Evolutionary conservation across 2,888 invertebrate genomes (phyloP), one percentile per base, ranked within the genome.

Genomic region (Dioctria rufipes): DNA sequence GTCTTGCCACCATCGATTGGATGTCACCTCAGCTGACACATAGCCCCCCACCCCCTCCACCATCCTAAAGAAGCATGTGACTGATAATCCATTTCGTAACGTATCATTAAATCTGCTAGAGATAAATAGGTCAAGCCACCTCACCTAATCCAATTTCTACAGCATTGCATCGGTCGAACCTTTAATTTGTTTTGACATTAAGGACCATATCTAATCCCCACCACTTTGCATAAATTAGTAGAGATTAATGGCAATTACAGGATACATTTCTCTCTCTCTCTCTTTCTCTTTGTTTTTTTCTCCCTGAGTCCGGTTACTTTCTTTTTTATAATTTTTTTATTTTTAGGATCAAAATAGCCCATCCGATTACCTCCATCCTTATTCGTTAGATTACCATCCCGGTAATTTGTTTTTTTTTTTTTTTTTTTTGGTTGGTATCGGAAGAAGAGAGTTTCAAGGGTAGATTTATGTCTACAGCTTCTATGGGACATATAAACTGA

Each of bases 171-270:
- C 40, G 25, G 54, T 4, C 46, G 60, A 43, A 75, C 43, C 40
- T 75, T 75, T 75, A 75, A 75, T 75, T 75, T 75, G 75, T 75
- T 75, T 75, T 75, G 75, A 75, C 75, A 61, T 75, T 61, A 43
- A 58, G 75, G 75, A 75, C 75, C 75, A 61, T 60, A 75, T 60
- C 43, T 75, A 60, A 75, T 75, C 75, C 75, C 75, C 43, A 60
- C 75, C 75, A 61, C 75, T 75, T 75, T 58, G 43, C 75, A 75
- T 75, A 75, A 75, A 75, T 75, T 75, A 75, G 75, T 61, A 25
- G 75, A 75, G 75, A 75, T 75, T 75, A 75, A 75, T 75, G 61
- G 75, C 61, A 75, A 75, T 75, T 75, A 75, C 71, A 51, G 71
- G 8, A 25, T 39, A 54, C 39, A 25, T 75, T 75, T 51, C 37